Conservation (phyloP, 2,113 vertebrate genomes). For the Stigmatopora argus region DNA sequence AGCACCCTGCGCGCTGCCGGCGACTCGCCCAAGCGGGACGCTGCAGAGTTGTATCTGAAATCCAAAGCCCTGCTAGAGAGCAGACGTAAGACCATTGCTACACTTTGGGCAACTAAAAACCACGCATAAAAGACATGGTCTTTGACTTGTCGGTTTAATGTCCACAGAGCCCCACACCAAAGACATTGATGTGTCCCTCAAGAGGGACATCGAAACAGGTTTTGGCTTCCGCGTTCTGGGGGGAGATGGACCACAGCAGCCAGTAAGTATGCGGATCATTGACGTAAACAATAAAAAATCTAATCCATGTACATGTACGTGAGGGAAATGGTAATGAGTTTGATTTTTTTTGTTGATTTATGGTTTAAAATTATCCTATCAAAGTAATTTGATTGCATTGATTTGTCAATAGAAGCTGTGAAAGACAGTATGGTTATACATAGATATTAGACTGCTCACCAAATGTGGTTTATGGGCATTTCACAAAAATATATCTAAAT, state of each 20-base stretch:
- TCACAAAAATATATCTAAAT: no score
- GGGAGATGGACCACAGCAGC: slow-evolving; percentile 92
- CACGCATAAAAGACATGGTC: not conserved
- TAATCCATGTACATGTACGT: no score
- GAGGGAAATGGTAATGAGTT: no score
- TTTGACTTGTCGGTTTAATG: not conserved
- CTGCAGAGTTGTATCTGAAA: slow-evolving; percentile 90
- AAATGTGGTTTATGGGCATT: no score
- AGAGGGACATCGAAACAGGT: slow-evolving; percentile 92
- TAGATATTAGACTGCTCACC: no score
- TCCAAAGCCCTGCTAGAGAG: slow-evolving; percentile 93
- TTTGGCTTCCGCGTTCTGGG: slow-evolving; percentile 96
- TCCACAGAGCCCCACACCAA: slow-evolving; percentile 88
- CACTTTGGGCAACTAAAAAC: not conserved
- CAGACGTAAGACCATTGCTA: slow-evolving; percentile 80
- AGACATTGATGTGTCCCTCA: slow-evolving; percentile 90
- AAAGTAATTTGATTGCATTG: no score
- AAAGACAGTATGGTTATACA: no score
- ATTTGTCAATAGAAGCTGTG: no score
- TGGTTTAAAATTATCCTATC: no score
- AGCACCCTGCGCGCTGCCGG: slow-evolving; percentile 69
- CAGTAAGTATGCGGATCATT: slow-evolving; percentile 72
- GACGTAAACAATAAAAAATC: not conserved
- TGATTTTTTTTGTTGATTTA: no score
- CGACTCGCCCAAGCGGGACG: slow-evolving; percentile 85